phyloP scores from a whole-genome alignment of 2,888 invertebrate genomes.

The Tanytarsus gracilentus region DNA sequence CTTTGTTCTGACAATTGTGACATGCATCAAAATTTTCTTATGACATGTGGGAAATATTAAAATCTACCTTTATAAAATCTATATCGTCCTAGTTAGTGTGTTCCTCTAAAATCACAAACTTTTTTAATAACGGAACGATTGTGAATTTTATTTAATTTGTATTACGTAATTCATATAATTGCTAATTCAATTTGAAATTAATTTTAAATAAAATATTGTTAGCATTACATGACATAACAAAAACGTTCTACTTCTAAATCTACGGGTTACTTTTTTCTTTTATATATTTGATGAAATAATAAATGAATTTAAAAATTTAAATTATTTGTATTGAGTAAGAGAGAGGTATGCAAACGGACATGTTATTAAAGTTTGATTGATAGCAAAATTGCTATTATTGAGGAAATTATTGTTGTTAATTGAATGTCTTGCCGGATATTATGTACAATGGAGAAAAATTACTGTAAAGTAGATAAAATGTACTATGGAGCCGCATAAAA shows the following conservation, averaged over 20 bases:
- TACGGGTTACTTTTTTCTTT: too few relatives aligned
- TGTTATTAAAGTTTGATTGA: conserved; percentile 27
- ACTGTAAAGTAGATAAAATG: too few relatives aligned
- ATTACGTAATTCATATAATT: too few relatives aligned
- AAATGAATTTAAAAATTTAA: background rate
- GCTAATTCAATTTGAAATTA: too few relatives aligned
- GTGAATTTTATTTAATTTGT: too few relatives aligned
- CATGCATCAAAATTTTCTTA: conserved; percentile 12
- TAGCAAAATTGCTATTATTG: conserved; percentile 28
- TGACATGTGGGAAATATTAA: conserved; percentile 25
- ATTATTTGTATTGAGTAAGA: background rate
- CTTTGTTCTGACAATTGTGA: conserved; percentile 21
- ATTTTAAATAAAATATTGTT: too few relatives aligned
- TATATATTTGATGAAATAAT: background rate
- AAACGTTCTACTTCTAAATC: too few relatives aligned
- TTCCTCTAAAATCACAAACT: too few relatives aligned
- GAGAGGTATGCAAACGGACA: conserved; percentile 14
- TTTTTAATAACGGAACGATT: too few relatives aligned
- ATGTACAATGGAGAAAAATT: conserved; percentile 16
- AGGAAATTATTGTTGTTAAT: conserved; percentile 28
- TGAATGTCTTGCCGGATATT: conserved; percentile 29
- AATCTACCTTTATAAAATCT: too few relatives aligned
- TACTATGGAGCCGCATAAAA: background rate
- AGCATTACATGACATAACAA: too few relatives aligned
- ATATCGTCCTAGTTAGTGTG: too few relatives aligned